Conservation (phyloP, 1,140 invertebrate genomes). For the Nomia melanderi region DNA sequence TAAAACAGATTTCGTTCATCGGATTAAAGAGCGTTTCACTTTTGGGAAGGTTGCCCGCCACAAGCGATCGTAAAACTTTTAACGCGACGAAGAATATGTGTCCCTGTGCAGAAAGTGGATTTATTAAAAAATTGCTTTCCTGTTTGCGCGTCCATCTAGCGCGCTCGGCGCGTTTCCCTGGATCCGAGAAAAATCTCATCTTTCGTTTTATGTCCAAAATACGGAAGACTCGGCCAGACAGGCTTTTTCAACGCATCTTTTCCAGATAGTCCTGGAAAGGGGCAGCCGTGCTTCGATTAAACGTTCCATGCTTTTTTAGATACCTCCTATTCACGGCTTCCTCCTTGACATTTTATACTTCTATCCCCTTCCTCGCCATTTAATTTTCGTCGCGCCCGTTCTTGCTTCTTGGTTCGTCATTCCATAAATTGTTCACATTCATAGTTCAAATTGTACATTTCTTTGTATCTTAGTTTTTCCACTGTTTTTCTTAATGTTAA, state of each 20-base stretch:
- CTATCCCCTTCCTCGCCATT: too few species aligned
- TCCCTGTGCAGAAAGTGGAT: conserved; percentile 53
- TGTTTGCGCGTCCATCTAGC: conserved; percentile 49
- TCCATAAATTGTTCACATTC: too few species aligned
- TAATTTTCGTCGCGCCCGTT: too few species aligned
- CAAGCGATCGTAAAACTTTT: conserved; percentile 42
- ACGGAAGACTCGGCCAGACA: conserved; percentile 55
- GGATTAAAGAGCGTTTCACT: conserved; percentile 11
- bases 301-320: conserved; percentile 53
- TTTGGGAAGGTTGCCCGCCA: conserved; percentile 9
- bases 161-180: conserved; percentile 17
- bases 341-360: conserved; percentile 10
- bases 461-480: too few species aligned
- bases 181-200: conserved; percentile 56
- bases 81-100: conserved; percentile 54
- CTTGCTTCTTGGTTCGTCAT: too few species aligned
- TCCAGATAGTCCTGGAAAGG: conserved; percentile 30
- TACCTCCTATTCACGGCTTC: conserved; percentile 24
- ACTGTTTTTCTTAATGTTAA: too few species aligned
- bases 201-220: conserved; percentile 60
- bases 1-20: background rate
- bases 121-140: conserved; percentile 61
- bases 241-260: conserved; percentile 60
- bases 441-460: too few species aligned
- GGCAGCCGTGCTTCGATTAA: conserved; percentile 56